A percentile compares a stretch with the other conserved stretches of the same genome.
Evolutionary conservation across 2,797 vertebrate genomes (phyloP).

Genomic region (Spinibarbus caldwelli): DNA sequence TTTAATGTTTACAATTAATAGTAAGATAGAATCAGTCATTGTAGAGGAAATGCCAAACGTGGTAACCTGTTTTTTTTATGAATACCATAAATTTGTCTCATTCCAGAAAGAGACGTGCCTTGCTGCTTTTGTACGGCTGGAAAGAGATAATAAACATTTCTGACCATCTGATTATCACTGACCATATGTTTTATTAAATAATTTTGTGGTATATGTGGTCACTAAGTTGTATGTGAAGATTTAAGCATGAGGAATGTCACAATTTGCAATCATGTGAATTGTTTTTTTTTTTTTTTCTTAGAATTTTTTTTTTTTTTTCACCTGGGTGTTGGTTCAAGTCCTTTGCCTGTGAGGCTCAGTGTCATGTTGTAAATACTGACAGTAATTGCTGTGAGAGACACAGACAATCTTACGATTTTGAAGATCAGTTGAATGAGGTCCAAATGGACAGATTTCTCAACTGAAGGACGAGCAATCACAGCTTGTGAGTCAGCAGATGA

Average conservation of each 20-base stretch:
- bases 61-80: constrained; percentile 57
- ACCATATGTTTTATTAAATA: constrained; percentile 48
- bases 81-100: constrained; percentile 47
- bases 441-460: constrained; percentile 55
- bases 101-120: constrained; percentile 30
- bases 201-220: constrained; percentile 11
- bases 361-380: constrained; percentile 61
- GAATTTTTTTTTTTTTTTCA: not conserved
- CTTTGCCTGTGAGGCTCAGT: constrained; percentile 56
- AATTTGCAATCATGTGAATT: constrained; percentile 47
- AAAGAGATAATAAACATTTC: constrained; percentile 25
- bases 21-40: constrained; percentile 65
- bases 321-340: constrained; percentile 56
- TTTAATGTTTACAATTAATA: constrained; percentile 54
- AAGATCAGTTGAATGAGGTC: constrained; percentile 53
- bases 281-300: not conserved
- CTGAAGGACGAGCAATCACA: constrained; percentile 31
- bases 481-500: constrained; percentile 37
- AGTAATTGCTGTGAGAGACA: constrained; percentile 54
- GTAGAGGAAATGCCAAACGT: constrained; percentile 56
- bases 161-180: constrained; percentile 39
- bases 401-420: constrained; percentile 53
- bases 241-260: constrained; percentile 37
- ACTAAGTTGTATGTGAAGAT: constrained; percentile 30
- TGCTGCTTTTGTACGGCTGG: constrained; percentile 24